phyloP scores from a whole-genome alignment of 2,888 invertebrate species.

The Plebejus argus region DNA sequence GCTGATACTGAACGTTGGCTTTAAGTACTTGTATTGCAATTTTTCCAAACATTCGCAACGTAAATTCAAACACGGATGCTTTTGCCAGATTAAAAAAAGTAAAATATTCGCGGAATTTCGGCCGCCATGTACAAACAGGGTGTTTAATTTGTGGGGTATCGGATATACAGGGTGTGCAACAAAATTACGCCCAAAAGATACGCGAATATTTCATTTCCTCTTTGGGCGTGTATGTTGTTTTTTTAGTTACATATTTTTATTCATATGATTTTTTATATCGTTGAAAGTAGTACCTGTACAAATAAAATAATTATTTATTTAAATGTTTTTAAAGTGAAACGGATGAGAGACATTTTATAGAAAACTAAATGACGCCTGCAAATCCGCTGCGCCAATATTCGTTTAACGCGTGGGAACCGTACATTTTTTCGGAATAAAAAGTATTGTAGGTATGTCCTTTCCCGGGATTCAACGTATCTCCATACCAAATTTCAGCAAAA shows the following conservation, averaged over 20 bases:
- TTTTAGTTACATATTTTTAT: slow-evolving; percentile 8
- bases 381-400: too few species aligned
- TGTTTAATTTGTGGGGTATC: slow-evolving; percentile 75
- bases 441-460: too few species aligned
- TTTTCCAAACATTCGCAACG: not conserved
- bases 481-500: too few species aligned
- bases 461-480: too few species aligned
- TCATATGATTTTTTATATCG: not conserved
- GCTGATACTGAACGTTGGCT: not conserved
- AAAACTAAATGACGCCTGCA: too few species aligned
- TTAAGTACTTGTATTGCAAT: not conserved
- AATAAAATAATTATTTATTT: not conserved
- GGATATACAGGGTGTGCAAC: slow-evolving; percentile 59
- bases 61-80: not conserved
- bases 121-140: slow-evolving; percentile 44
- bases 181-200: slow-evolving; percentile 49
- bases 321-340: too few species aligned
- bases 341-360: too few species aligned
- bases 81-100: slow-evolving; percentile 33
- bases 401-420: too few species aligned
- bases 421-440: too few species aligned
- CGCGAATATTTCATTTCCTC: slow-evolving; percentile 42
- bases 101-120: slow-evolving; percentile 19
- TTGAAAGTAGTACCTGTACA: not conserved
- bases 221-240: slow-evolving; percentile 27